A percentile compares a stretch with the other conserved stretches of the same genome.
Conservation (phyloP, 2,113 vertebrate genomes). For the Pedionomus torquatus region DNA sequence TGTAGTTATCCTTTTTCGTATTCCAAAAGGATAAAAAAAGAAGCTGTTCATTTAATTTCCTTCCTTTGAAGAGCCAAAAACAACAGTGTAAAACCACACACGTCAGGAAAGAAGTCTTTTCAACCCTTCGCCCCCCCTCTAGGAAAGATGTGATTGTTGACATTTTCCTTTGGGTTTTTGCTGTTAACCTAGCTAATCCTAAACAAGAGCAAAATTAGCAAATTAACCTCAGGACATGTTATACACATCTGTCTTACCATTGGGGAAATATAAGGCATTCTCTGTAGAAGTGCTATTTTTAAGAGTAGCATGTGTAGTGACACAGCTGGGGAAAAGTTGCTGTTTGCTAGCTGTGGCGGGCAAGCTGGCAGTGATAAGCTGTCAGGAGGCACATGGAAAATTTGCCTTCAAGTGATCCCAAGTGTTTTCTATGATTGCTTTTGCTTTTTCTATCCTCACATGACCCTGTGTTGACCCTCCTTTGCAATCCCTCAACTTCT, state of each 20-base stretch:
- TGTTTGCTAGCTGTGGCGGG: background rate
- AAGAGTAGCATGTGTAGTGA: background rate
- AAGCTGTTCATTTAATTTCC: conserved; percentile 56
- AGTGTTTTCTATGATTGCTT: fast-evolving
- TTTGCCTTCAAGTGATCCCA: background rate
- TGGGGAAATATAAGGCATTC: background rate
- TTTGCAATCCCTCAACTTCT: background rate
- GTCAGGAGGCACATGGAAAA: background rate
- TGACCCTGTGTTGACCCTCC: background rate
- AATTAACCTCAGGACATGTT: background rate
- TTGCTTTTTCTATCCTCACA: fast-evolving
- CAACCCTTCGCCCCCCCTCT: background rate
- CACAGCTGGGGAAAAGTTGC: background rate
- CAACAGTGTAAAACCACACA: conserved; percentile 56
- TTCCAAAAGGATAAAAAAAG: conserved; percentile 54
- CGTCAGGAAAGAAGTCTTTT: conserved; percentile 3
- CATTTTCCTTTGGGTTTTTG: conserved; percentile 46
- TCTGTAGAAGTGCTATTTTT: background rate
- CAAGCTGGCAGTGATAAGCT: background rate
- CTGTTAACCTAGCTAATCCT: conserved; percentile 44
- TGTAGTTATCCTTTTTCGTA: background rate
- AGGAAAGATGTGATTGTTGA: conserved; percentile 26
- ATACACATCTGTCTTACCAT: background rate
- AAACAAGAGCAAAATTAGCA: conserved; percentile 20
- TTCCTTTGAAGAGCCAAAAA: conserved; percentile 47